Evolutionary conservation across 2,888 invertebrate species (phyloP).

Genomic region (Cosmorhoe ocellata): DNA sequence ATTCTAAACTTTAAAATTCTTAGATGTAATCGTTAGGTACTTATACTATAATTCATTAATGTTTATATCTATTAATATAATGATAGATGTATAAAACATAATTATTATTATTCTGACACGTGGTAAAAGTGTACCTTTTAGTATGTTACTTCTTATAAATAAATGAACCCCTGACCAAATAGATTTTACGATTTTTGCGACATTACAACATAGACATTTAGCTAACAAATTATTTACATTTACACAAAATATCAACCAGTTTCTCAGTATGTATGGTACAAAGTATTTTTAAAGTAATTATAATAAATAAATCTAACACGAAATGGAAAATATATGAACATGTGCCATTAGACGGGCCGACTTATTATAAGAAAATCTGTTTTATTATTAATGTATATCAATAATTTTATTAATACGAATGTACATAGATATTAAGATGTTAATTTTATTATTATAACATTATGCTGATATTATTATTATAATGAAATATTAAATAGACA

Average conservation of each 20-base stretch:
- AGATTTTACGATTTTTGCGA: background rate
- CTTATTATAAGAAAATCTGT: constrained; percentile 30
- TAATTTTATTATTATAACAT: constrained; percentile 4
- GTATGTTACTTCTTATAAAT: too few species aligned
- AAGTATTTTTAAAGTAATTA: constrained; percentile 54
- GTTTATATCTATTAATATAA: too few species aligned
- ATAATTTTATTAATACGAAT: constrained; percentile 18
- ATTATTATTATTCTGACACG: constrained; percentile 2
- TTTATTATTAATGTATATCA: constrained; percentile 27
- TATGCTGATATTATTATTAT: constrained; percentile 5
- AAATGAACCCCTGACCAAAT: background rate
- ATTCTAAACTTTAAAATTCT: background rate
- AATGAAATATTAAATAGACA: background rate
- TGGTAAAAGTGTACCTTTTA: background rate
- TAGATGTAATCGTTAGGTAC: too few species aligned
- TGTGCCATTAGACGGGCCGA: constrained; percentile 75
- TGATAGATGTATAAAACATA: background rate
- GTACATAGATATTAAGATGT: constrained; percentile 24
- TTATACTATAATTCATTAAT: too few species aligned
- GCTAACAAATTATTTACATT: background rate
- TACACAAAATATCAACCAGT: constrained; percentile 20
- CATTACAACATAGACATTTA: background rate
- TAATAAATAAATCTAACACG: constrained; percentile 25
- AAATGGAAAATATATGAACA: constrained; percentile 46
- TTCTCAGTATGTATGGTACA: constrained; percentile 61